Conservation (phyloP, 2,888 invertebrate genomes). For the Blomia tropicalis region DNA sequence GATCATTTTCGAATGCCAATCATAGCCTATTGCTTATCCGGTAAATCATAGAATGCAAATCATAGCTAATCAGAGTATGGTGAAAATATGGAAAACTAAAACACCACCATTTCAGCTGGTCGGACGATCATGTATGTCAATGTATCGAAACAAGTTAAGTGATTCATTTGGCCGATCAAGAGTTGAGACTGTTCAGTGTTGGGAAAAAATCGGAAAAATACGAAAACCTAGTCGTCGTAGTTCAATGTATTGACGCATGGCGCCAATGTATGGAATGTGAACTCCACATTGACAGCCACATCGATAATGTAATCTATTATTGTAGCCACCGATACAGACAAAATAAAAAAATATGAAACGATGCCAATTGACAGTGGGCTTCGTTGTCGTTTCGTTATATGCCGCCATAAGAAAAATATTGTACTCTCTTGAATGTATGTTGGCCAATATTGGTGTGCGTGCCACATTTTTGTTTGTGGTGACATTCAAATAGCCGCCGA, state of each 20-base stretch:
- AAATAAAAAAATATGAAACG: background rate
- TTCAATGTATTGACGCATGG: too few relatives aligned
- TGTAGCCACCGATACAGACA: background rate
- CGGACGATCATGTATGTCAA: too few relatives aligned
- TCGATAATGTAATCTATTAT: background rate
- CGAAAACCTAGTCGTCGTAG: too few relatives aligned
- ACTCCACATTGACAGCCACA: background rate
- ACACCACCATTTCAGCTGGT: too few relatives aligned
- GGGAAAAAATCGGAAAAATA: background rate
- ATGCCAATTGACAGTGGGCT: background rate
- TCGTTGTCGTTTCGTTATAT: too few relatives aligned
- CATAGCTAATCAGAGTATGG: background rate
- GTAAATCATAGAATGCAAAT: background rate
- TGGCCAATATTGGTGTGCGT: too few relatives aligned
- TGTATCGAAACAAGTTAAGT: background rate
- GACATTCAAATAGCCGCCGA: background rate
- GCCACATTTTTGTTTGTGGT: background rate
- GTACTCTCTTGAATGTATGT: too few relatives aligned
- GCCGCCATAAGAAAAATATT: too few relatives aligned
- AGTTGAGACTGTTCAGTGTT: background rate
- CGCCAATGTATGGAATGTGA: too few relatives aligned
- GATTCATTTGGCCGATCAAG: background rate
- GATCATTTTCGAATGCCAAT: slow-evolving; percentile 8
- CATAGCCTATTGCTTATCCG: background rate
- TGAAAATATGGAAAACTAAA: background rate